Percentiles rank a stretch among this genome's conserved stretches.
phyloP scores from a whole-genome alignment of 2,797 vertebrate genomes.

The Morus bassanus region DNA sequence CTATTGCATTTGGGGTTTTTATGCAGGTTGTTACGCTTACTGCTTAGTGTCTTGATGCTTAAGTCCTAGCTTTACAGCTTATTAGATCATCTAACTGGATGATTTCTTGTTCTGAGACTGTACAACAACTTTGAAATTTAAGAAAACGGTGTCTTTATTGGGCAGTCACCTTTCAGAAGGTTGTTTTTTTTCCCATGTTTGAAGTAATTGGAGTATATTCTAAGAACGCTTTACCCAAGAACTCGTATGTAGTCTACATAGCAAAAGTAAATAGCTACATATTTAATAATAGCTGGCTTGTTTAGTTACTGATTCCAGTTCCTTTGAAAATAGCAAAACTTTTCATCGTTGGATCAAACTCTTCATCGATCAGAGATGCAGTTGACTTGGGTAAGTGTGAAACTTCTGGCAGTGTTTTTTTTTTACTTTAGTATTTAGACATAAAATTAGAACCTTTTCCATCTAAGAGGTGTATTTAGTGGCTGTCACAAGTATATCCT shows the following conservation, averaged over 20 bases:
- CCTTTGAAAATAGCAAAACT: conserved; percentile 85
- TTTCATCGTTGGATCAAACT: conserved; percentile 86
- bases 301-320: conserved; percentile 29
- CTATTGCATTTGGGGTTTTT: not conserved
- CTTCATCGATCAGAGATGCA: conserved; percentile 87
- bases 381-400: conserved; percentile 88
- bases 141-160: not conserved
- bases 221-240: not conserved
- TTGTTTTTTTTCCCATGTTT: not conserved
- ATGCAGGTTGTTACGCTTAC: not conserved
- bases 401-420: not conserved
- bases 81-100: not conserved
- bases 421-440: not conserved
- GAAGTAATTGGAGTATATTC: not conserved
- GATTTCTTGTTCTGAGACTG: not conserved
- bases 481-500: not conserved
- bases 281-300: not conserved
- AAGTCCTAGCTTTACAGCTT: not conserved
- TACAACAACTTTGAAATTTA: not conserved
- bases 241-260: not conserved
- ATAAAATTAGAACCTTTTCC: not conserved
- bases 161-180: not conserved
- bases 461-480: not conserved
- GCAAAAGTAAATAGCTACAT: not conserved
- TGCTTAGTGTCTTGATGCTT: not conserved